Evolutionary conservation across 2,113 vertebrate genomes (phyloP), one percentile per base, ranked within the genome.

Genomic region (Cariama cristata): DNA sequence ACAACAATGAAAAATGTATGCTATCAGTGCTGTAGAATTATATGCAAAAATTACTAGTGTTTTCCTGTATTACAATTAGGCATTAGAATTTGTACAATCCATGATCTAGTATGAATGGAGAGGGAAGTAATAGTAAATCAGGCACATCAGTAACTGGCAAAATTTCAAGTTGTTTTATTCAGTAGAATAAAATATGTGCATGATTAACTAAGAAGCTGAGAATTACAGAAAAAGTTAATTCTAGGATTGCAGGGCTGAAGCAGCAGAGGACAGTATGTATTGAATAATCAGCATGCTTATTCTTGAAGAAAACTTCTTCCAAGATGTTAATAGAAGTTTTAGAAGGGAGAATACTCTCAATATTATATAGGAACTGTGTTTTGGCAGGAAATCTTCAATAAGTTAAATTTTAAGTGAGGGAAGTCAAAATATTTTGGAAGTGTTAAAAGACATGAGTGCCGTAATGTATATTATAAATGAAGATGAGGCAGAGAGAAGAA

Each of bases 371-470:
- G 30, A 88, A 75, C 14, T 0, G 0, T 44, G 38, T 82, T 95
- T 95, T 93, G 88, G 63, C 74, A 90, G 44, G 19, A 86, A 79
- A 60, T 67, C 44, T 90, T 75, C 5, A 0, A 15, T 63, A 89
- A 94, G 44, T 76, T 95, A n/a, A 72, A 74, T 79, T 90, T 94
- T 71, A 96, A 92, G 33, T 30, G 58, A 90, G 13, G 5, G 58
- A 93, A 90, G 74, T 90, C 18, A 94, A 93, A 95, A 96, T 90
- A 92, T 94, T 95, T 94, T 94, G 81, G 80, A 94, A 91, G n/a
- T 47, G 52, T 85, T 95, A 90, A 50, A 69, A 90, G 55, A 74
- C 8, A 87, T 62, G 50, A 90, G 77, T 81, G 38, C 20, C 59
- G 19, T 63, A 91, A 71, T 38, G 24, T 81, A 20, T 74, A 42